Percentiles rank a stretch among this genome's conserved stretches.
These are phyloP conservation scores for Corapipo altera DNA, from an alignment of 2,113 vertebrate species.

Conservation along the genomic window DNA sequence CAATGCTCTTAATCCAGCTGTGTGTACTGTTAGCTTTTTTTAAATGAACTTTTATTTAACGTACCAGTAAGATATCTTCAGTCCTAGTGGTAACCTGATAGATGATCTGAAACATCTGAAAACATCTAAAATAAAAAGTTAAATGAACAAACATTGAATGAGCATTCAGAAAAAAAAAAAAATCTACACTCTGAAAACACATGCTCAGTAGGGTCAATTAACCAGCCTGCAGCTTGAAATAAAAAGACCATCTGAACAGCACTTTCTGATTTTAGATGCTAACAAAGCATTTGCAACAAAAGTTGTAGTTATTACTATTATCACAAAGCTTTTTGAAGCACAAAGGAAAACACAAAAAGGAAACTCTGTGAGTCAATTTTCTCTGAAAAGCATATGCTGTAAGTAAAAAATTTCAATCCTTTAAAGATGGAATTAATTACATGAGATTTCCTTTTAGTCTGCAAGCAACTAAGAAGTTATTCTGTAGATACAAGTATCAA, in stretches of 20 bases:
- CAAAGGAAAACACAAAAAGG: not conserved
- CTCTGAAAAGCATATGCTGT: not conserved
- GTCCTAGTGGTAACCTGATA: constrained; percentile 89
- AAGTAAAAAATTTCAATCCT: not conserved
- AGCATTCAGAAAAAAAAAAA: not conserved
- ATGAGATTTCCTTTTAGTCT: not conserved
- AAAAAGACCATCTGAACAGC: not conserved
- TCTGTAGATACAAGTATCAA: not conserved
- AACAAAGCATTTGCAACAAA: not conserved
- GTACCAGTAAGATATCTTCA: constrained; percentile 93
- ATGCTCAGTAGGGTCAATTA: not conserved
- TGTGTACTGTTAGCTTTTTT: not conserved
- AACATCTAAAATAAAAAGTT: constrained; percentile 79
- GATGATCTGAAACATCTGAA: constrained; percentile 91
- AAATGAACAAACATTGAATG: not conserved
- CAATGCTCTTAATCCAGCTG: not conserved
- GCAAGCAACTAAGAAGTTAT: not conserved
- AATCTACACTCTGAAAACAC: not conserved
- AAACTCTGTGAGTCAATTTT: not conserved
- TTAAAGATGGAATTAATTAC: not conserved
- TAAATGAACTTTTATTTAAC: not conserved
- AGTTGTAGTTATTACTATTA: not conserved
- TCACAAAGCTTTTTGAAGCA: not conserved
- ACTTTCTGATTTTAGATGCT: not conserved
- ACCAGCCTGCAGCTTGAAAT: not conserved